Evolutionary conservation across 2,888 invertebrate species (phyloP), one percentile per base, ranked within the genome.

Genomic region (Stenodema calcarata): DNA sequence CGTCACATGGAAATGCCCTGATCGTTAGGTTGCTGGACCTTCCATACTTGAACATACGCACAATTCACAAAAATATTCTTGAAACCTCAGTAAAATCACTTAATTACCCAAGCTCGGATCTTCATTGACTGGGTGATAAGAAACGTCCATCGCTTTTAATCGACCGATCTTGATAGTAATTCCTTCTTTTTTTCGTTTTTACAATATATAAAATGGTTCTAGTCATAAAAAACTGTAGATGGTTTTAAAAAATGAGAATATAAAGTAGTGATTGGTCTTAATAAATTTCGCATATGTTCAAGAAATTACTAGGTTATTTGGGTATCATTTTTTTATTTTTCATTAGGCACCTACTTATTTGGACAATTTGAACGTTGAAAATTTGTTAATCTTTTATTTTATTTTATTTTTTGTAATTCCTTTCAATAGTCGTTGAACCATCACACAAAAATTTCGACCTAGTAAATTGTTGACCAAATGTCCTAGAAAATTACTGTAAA

Each of bases 201-300:
- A 78, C 44, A 78, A 44, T 44, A 44, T 23, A 44, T n/a, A 78
- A 80, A 80, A 80, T 80, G 30, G 62, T 82, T 82, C 82, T 82
- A 82, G 82, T 82, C 82, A 82, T 69, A 69, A 41, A 41, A 69
- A 82, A 62, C 62, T 62, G 35, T 82, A 82, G 80, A 14, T 79
- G 47, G 62, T 82, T 82, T 70, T 41, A 41, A 54, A 27, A 28
- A 54, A 81, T 6, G 27, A 78, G 3, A 30, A 28, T 54, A 44
- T 80, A 30, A 50, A 80, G 54, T 30, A 80, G 50, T 80, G 28
- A 54, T 73, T 73, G 30, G 16, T 73, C 35, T 69, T 2, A 28
- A 30, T n/a, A 35, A 35, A 30, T 18, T 35, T 30, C 41, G 73
- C 73, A 18, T 16, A 69, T 12, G 27, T 73, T 73, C 73, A 30